Evolutionary conservation across 2,113 vertebrate species (phyloP).

Genomic region (Etia nguti): DNA sequence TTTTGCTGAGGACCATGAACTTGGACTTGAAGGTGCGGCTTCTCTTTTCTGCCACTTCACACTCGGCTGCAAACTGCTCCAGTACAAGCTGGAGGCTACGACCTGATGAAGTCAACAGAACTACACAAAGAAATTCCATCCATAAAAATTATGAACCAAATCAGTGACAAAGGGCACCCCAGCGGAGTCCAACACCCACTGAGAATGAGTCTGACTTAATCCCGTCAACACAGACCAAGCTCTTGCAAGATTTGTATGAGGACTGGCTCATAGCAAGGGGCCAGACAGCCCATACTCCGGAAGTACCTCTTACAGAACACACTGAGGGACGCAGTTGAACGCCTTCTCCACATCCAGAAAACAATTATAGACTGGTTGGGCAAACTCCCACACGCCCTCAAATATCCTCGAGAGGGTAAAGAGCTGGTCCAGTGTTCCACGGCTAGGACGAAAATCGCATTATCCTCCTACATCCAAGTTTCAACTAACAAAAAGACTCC

Average conservation of each 20-base stretch:
- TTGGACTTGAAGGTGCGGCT: not conserved
- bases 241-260: not conserved
- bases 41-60: not conserved
- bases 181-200: not conserved
- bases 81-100: not conserved
- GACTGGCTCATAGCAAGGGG: not conserved
- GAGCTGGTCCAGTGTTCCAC: not conserved
- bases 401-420: not conserved
- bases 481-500: not conserved
- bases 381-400: not conserved
- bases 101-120: not conserved
- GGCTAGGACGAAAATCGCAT: fast-evolving
- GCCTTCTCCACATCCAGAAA: not conserved
- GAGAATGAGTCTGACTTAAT: not conserved
- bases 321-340: not conserved
- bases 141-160: not conserved
- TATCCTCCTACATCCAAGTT: not conserved
- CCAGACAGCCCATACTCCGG: not conserved
- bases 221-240: not conserved
- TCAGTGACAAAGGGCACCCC: not conserved
- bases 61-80: not conserved
- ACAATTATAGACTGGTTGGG: not conserved
- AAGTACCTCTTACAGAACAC: not conserved
- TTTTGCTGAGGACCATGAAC: not conserved
- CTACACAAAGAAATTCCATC: not conserved